These are phyloP conservation scores for Palythoa heliodiscus DNA, from an alignment of 92 coral and sea anemone genomes.

Conservation along the genomic window DNA sequence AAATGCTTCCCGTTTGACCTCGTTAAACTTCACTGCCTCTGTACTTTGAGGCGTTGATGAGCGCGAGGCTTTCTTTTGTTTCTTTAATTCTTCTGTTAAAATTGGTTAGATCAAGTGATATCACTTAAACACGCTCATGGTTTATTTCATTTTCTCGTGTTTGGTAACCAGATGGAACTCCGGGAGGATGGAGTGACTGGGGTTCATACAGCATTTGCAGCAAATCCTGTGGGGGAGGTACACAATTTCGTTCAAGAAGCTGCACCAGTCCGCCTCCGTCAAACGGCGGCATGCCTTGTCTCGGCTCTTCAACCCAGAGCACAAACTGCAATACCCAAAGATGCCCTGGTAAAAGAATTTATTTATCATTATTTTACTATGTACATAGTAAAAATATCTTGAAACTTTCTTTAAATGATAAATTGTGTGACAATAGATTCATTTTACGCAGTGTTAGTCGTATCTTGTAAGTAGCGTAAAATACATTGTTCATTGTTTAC, in stretches of 20 bases:
- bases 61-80: too few species aligned
- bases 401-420: too few species aligned
- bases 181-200: not conserved
- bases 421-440: too few species aligned
- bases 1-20: too few species aligned
- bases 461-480: too few species aligned
- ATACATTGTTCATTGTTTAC: too few species aligned
- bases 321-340: not conserved
- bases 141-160: not conserved
- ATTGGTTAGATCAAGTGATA: not conserved
- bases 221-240: not conserved
- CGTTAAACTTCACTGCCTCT: too few species aligned
- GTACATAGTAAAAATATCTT: too few species aligned
- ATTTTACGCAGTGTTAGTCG: too few species aligned
- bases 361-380: not conserved
- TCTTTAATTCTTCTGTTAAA: not conserved
- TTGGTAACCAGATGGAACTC: not conserved
- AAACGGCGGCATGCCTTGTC: conserved; percentile 3
- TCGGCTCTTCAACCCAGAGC: not conserved
- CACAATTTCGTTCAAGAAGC: not conserved
- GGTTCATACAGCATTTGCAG: not conserved
- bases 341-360: not conserved
- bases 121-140: not conserved
- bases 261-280: not conserved
- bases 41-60: too few species aligned